These are phyloP conservation scores for Spialia ferax DNA, from an alignment of 2,888 invertebrate species.

Conservation along the genomic window DNA sequence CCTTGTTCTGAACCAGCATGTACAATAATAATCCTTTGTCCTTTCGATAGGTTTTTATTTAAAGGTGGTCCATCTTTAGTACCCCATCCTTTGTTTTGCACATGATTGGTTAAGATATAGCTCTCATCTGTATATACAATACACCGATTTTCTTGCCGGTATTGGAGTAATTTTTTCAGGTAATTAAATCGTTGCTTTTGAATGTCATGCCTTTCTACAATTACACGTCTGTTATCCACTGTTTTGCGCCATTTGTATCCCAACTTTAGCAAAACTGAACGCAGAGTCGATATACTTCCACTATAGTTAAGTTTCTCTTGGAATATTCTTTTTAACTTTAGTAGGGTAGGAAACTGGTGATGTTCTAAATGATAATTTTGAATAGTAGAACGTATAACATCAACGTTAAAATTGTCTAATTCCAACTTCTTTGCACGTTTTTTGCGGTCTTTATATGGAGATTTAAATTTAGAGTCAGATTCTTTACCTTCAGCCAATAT, in stretches of 20 bases:
- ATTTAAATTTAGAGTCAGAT: constrained; percentile 38
- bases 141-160: constrained; percentile 43
- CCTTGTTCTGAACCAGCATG: constrained; percentile 35
- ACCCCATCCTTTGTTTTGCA: background rate
- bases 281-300: constrained; percentile 41
- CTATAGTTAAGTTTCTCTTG: constrained; percentile 44
- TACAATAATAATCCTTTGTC: background rate
- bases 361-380: constrained; percentile 42
- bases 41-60: constrained; percentile 30
- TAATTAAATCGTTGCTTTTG: background rate
- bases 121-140: constrained; percentile 45
- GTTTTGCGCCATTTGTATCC: constrained; percentile 47
- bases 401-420: constrained; percentile 40
- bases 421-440: constrained; percentile 37
- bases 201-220: background rate
- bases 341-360: constrained; percentile 39
- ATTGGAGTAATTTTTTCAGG: constrained; percentile 43
- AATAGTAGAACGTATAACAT: constrained; percentile 41
- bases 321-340: constrained; percentile 45
- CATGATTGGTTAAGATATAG: constrained; percentile 28
- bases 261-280: constrained; percentile 40
- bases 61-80: constrained; percentile 22
- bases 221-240: constrained; percentile 37
- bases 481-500: constrained; percentile 41
- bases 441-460: constrained; percentile 40